Base-by-base conservation (phyloP, 2,797 vertebrate genomes). In the Mallotus villosus region DNA sequence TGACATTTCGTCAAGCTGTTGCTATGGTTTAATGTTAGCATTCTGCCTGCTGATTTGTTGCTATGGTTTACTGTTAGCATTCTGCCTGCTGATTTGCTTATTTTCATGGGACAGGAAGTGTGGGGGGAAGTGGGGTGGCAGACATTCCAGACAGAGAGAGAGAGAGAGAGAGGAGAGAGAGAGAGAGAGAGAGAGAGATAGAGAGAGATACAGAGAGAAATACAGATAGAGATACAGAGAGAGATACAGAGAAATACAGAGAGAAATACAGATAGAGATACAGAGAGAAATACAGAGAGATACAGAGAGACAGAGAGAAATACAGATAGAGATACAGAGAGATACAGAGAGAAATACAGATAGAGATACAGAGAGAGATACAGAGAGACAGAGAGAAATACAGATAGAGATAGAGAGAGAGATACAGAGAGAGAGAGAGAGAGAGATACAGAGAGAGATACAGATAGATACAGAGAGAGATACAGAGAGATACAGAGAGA, bases 71-170 rank as follows among this genome's bases (percentile, higher is more conserved):
- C 73, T 41, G n/a, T 21, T 66, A 71, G 63, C 22, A 67, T 64
- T 70, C 32, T 77, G 71, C 51, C 58, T 62, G 73, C 46, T 73
- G 75, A 74, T 22, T 24, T 67, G n/a, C 53, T 73, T 76, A 51
- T 78, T 86, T 79, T 77, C 65, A 80, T 60, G 59, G 68, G 68
- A 16, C 64, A 78, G 80, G 73, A 84, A 72, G 53, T 67, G 61
- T 32, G 25, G 21, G 11, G 22, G 63, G 67, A 60, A 71, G 59
- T 70, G 51, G n/a, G 67, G 55, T 49, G 67, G 63, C 70, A 66
- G 53, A 66, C 63, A 76, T 71, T 81, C 72, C 53, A 62, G 62
- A 68, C 41, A 74, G 17, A 21, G 32, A 80, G 7, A 27, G 51
- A 80, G 14, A 63, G 64, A 34, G 32, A 34, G 6, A 34, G 5